Percentiles rank a stretch among this genome's conserved stretches.
Conservation (phyloP, 2,888 invertebrate species). For the Tiliacea citrago region DNA sequence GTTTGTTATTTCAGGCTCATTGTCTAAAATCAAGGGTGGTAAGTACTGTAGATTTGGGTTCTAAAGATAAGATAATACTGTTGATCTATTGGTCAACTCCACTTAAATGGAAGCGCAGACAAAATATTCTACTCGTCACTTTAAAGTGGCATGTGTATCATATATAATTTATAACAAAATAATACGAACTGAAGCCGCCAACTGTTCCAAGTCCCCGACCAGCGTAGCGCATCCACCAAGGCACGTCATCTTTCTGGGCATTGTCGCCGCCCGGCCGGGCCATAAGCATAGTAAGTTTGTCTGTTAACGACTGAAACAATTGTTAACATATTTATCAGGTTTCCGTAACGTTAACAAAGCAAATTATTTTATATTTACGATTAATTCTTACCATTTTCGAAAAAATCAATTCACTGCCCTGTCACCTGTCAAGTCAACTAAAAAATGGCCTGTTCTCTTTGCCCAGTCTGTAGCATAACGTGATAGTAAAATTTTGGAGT, state of each 20-base stretch:
- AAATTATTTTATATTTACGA: conserved; percentile 71
- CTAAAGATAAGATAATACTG: conserved; percentile 61
- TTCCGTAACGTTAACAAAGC: conserved; percentile 28
- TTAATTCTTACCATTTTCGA: conserved; percentile 85
- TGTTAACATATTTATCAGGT: conserved; percentile 68
- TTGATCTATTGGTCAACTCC: conserved; percentile 33
- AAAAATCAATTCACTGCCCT: conserved; percentile 88
- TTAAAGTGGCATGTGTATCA: conserved; percentile 23
- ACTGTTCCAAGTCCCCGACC: conserved; percentile 95
- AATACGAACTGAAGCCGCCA: conserved; percentile 95
- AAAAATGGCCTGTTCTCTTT: conserved; percentile 44
- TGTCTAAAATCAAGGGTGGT: conserved; percentile 56
- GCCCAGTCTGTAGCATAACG: background rate
- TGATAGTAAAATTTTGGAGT: too few species aligned
- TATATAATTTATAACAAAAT: conserved; percentile 58
- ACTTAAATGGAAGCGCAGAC: conserved; percentile 1
- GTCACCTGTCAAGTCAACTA: conserved; percentile 80
- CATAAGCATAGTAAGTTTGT: conserved; percentile 95
- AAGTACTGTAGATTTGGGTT: conserved; percentile 44
- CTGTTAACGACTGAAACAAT: conserved; percentile 93
- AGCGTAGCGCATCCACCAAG: conserved; percentile 97
- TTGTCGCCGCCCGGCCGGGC: conserved; percentile 95
- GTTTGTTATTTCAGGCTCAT: conserved; percentile 50
- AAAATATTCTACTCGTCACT: conserved; percentile 1
- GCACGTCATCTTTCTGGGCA: conserved; percentile 94